Evolutionary conservation across 2,113 vertebrate species (phyloP).

Genomic region (Hippoglossus stenolepis): DNA sequence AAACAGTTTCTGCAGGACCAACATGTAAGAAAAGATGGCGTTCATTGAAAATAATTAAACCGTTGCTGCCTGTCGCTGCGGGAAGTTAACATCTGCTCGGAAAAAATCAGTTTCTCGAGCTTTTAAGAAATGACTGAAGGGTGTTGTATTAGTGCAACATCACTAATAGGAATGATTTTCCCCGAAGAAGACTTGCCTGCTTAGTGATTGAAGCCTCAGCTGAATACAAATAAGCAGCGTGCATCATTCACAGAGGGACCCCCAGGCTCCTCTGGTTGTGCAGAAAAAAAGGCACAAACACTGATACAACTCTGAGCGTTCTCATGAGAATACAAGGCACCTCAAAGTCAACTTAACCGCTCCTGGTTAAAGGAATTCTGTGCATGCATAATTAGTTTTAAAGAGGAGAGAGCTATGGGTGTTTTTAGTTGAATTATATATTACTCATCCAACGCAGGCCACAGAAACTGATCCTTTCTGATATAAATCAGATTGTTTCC

Average conservation of each 20-base stretch:
- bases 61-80: slow-evolving; percentile 37
- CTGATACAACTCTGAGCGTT: slow-evolving; percentile 38
- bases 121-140: slow-evolving; percentile 68
- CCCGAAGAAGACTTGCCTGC: slow-evolving; percentile 61
- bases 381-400: slow-evolving; percentile 28
- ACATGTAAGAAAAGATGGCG: slow-evolving; percentile 47
- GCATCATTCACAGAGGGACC: slow-evolving; percentile 44
- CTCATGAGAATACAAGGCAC: slow-evolving; percentile 47
- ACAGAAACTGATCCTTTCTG: background rate
- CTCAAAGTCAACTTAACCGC: slow-evolving; percentile 44
- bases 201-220: slow-evolving; percentile 57
- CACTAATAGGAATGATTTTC: slow-evolving; percentile 67
- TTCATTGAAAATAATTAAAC: slow-evolving; percentile 68
- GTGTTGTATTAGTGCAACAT: slow-evolving; percentile 69
- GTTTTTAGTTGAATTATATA: slow-evolving; percentile 24
- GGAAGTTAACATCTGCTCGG: slow-evolving; percentile 53
- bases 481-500: background rate
- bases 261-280: slow-evolving; percentile 40
- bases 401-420: background rate
- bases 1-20: slow-evolving; percentile 9
- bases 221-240: slow-evolving; percentile 60
- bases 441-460: background rate
- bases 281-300: slow-evolving; percentile 35
- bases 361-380: slow-evolving; percentile 26
- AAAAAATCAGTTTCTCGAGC: slow-evolving; percentile 53